phyloP scores from a whole-genome alignment of 2,797 vertebrate species.

The Chelon labrosus region DNA sequence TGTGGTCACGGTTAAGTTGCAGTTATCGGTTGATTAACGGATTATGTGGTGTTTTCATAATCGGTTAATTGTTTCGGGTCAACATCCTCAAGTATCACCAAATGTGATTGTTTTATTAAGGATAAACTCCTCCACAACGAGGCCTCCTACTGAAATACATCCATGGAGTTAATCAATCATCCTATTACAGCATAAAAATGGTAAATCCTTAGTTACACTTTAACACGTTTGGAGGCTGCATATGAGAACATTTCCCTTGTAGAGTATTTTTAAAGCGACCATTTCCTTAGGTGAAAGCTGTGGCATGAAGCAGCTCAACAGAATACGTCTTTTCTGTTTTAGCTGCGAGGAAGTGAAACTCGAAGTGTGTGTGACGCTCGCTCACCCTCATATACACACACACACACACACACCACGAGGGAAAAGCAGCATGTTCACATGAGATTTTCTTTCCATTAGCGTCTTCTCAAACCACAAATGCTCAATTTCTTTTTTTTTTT shows the following conservation, averaged over 20 bases:
- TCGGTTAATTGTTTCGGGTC: neutral
- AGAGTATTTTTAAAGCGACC: neutral
- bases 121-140: neutral
- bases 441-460: conserved; percentile 3
- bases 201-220: neutral
- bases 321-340: conserved; percentile 12
- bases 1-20: neutral
- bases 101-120: neutral
- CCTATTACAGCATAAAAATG: neutral
- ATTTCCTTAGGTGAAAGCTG: conserved; percentile 1
- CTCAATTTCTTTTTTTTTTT: too few relatives aligned
- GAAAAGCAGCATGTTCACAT: neutral
- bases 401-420: neutral
- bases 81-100: too few relatives aligned
- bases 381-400: neutral
- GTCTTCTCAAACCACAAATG: conserved; percentile 11
- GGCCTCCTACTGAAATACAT: too few relatives aligned
- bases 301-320: neutral
- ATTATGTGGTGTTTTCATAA: neutral
- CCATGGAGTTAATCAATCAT: neutral
- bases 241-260: neutral
- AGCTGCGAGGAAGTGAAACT: conserved; percentile 71
- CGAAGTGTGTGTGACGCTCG: conserved; percentile 7
- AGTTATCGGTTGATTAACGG: neutral
- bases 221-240: neutral